Percentiles rank a stretch among this genome's conserved stretches.
Evolutionary conservation across 2,797 vertebrate species (phyloP).

Genomic region (Rhabdomys pumilio): DNA sequence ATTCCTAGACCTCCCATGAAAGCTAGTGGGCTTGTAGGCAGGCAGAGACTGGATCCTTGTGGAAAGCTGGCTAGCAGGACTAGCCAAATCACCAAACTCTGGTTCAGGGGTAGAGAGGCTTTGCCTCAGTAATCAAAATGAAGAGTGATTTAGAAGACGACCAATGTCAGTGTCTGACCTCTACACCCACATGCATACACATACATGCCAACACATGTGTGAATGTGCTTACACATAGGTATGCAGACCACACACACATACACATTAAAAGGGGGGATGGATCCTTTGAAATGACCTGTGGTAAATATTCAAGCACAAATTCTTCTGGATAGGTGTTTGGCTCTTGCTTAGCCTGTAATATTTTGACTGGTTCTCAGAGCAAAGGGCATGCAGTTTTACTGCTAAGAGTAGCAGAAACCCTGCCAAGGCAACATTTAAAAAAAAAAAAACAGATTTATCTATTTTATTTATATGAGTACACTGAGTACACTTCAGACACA

Average conservation of each 20-base stretch:
- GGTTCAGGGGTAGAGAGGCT: not conserved
- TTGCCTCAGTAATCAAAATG: not conserved
- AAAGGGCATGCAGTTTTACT: not conserved
- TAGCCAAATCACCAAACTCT: not conserved
- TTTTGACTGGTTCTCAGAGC: not conserved
- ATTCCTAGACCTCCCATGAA: not conserved
- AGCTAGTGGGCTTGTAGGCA: not conserved
- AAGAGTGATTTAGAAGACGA: not conserved
- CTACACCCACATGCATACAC: not conserved
- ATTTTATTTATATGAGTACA: too few relatives aligned
- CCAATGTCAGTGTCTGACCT: not conserved
- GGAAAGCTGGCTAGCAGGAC: not conserved
- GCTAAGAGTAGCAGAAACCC: not conserved
- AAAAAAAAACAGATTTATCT: too few relatives aligned
- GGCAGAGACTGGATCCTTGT: not conserved
- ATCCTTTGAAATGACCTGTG: conserved; percentile 28
- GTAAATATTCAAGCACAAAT: conserved; percentile 41
- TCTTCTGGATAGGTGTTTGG: not conserved
- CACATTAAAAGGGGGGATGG: not conserved
- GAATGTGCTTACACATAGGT: not conserved
- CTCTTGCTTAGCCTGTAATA: not conserved
- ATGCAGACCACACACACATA: not conserved
- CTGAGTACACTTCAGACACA: too few relatives aligned
- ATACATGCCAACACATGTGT: not conserved
- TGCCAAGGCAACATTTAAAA: not conserved